Evolutionary conservation across 1,140 invertebrate genomes (phyloP), one percentile per base, ranked within the genome.

Genomic region (Trachymyrmex cornetzi): DNA sequence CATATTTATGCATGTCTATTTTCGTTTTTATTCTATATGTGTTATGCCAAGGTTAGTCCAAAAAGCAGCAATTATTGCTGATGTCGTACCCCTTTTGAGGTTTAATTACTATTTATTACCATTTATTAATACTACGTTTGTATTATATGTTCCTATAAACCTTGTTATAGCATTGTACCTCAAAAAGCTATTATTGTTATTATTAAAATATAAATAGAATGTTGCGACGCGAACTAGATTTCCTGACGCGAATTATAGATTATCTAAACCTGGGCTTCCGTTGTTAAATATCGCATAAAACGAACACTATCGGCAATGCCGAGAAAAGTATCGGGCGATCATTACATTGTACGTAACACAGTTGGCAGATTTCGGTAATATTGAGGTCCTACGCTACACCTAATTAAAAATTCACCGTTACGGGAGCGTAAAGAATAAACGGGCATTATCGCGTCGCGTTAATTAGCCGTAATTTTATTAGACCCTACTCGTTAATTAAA

Each of bases 381-480:
- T 50, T 14, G 38, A 44, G 22, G 2, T 4, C 38, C 38, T 50
- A 9, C 11, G 38, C 6, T 48, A 2, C 6, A 9, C 3, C 66
- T 69, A 69, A 69, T 69, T 69, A 69, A 69, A 69, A 69, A 69
- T 69, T 50, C 22, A 50, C 22, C 22, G 22, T 12, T 14, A 5
- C 38, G 38, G n/a, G n/a, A 24, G 38, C 4, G n/a, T 24, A 16
- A 69, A 69, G 14, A 50, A 50, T 27, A 50, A 27, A 27, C 38
- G 38, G n/a, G 14, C 66, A 27, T 50, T 69, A 50, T 69, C 22
- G 16, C 3, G n/a, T 50, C n/a, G 0, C 38, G 38, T 69, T 69
- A 69, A 69, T 69, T 69, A 69, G 38, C 38, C 66, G 22, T 69
- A 44, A 69, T 50, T 69, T 67, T 22, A 48, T 22, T 34, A 66